These are phyloP conservation scores for Exaiptasia diaphana DNA, from an alignment of 64 coral and sea anemone species.

Conservation along the genomic window DNA sequence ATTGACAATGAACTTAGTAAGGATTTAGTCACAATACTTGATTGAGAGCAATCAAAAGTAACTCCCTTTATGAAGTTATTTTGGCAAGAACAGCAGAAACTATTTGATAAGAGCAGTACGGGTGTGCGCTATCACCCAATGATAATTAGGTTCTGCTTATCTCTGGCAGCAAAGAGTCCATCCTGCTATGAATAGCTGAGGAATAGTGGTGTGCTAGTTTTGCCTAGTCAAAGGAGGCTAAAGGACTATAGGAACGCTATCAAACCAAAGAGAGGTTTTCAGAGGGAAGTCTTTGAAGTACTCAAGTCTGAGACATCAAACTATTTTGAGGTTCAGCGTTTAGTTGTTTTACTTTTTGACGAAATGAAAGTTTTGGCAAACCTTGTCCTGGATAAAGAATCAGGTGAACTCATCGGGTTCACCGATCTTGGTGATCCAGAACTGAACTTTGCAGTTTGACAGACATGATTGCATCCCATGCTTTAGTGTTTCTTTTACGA, in stretches of 20 bases:
- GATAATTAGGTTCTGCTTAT: conserved; percentile 27
- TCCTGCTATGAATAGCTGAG: conserved; percentile 33
- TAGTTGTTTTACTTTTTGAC: not conserved
- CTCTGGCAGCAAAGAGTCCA: conserved; percentile 40
- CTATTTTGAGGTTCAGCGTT: conserved; percentile 58
- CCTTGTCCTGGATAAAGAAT: conserved; percentile 52
- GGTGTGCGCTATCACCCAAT: conserved; percentile 39
- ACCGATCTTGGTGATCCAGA: conserved; percentile 5
- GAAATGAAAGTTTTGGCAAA: conserved; percentile 12
- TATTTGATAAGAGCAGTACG: conserved; percentile 10
- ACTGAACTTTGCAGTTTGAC: not conserved
- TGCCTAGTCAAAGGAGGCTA: not conserved
- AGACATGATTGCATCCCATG: conserved; percentile 24
- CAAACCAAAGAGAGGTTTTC: conserved; percentile 31
- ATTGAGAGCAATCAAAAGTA: not conserved
- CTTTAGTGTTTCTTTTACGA: conserved; percentile 15
- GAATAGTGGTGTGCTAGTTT: conserved; percentile 6
- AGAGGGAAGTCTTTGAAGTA: conserved; percentile 16
- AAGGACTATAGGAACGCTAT: conserved; percentile 14
- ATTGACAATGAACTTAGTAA: conserved; percentile 21
- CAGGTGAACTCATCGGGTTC: not conserved
- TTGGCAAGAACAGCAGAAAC: conserved; percentile 31
- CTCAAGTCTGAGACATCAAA: not conserved
- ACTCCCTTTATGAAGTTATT: conserved; percentile 38
- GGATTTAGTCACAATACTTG: conserved; percentile 21